Base-by-base conservation (phyloP, 2,888 invertebrate genomes). In the Pegoplata infirma region DNA sequence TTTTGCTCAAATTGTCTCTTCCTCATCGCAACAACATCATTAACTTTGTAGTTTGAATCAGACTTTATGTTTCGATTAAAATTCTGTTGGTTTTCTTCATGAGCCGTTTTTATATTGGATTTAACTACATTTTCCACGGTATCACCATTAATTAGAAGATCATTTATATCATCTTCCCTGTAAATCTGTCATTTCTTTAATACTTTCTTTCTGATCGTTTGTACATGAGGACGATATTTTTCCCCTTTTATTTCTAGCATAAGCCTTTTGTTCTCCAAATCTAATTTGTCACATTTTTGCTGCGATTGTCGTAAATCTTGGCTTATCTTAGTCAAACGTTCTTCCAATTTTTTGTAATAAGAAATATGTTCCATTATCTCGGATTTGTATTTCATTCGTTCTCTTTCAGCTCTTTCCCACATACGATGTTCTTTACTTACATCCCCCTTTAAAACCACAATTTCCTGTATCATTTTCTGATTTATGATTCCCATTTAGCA, bases 401-500 rank as follows among this genome's bases (percentile, higher is more conserved):
- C 91, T 69, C 91, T 86, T 75, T 91, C 90, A 3, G 87, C 84
- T n/a, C 88, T 88, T 63, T 90, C 87, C 84, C 86, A 89, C 85
- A 89, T 90, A 16, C 88, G 88, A 72, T 89, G 90, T 81, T 91
- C 90, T 49, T 86, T 87, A 12, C 88, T 85, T 0, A 91, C 82
- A 58, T 90, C 90, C 0, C 84, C 84, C 80, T 91, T 90, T n/a
- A 90, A 82, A 61, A 83, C 82, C 3, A 85, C 87, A 36, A 89
- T 85, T 47, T 89, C 88, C 67, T 90, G 91, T 4, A 91, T 90
- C 0, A 93, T 82, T 75, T 92, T 92, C 28, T 90, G 89, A 32
- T 91, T 91, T 17, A n/a, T n/a, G n/a, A n/a, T n/a, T n/a, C n/a
- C n/a, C n/a, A n/a, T n/a, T n/a, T n/a, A n/a, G n/a, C n/a, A n/a